These are phyloP conservation scores for Nyctibius grandis DNA, from an alignment of 2,797 vertebrate genomes.

Conservation along the genomic window DNA sequence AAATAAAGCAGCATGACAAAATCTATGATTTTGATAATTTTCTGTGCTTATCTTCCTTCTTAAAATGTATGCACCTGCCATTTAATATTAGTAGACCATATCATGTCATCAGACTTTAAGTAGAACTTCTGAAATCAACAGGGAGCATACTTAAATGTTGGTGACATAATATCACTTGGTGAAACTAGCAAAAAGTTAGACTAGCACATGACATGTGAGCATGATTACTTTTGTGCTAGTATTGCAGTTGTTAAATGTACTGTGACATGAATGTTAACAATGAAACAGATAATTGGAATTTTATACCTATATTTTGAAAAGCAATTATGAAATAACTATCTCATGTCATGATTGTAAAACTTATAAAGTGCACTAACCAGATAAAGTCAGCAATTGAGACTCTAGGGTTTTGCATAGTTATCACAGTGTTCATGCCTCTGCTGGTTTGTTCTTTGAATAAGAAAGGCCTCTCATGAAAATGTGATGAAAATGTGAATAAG, in stretches of 20 bases:
- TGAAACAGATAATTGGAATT: not conserved
- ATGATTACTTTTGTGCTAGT: not conserved
- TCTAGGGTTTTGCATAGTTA: not conserved
- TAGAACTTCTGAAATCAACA: not conserved
- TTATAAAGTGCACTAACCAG: not conserved
- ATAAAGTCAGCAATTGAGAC: not conserved
- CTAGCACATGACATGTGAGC: not conserved
- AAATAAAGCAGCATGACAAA: not conserved
- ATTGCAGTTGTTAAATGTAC: not conserved
- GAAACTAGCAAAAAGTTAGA: not conserved
- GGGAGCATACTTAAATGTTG: not conserved
- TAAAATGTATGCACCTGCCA: not conserved
- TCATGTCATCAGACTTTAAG: not conserved
- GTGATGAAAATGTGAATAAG: not conserved
- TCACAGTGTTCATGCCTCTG: not conserved
- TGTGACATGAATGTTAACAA: not conserved
- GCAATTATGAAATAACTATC: not conserved
- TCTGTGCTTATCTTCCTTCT: not conserved
- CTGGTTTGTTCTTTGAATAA: not conserved
- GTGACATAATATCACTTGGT: not conserved
- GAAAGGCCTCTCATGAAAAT: not conserved
- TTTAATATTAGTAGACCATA: not conserved
- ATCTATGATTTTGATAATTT: not conserved
- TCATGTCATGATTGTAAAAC: not conserved
- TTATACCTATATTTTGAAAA: not conserved